A percentile compares a stretch with the other conserved stretches of the same genome.
Conservation (phyloP, 2,888 invertebrate genomes). For the Tanypteryx hageni region DNA sequence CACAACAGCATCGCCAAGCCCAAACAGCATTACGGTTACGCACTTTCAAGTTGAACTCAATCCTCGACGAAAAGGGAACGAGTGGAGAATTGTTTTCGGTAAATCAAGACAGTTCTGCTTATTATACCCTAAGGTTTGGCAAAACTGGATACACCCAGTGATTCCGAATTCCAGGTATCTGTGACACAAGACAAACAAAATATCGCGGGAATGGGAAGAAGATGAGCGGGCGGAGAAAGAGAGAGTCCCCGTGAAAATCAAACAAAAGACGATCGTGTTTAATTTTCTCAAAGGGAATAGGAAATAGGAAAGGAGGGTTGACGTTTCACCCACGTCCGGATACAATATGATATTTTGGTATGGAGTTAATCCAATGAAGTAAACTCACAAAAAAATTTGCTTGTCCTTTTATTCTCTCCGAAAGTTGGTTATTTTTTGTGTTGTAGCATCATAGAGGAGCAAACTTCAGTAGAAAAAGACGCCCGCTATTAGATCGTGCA, state of each 20-base stretch:
- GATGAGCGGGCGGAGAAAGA: background rate
- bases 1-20: background rate
- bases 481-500: no score
- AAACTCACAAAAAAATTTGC: no score
- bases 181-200: slow-evolving; percentile 45
- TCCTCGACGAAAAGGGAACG: no score
- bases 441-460: no score
- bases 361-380: no score
- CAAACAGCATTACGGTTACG: background rate
- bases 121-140: slow-evolving; percentile 15
- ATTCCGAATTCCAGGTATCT: slow-evolving; percentile 16
- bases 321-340: no score
- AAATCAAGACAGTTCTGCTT: slow-evolving; percentile 24
- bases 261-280: background rate
- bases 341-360: no score
- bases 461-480: no score
- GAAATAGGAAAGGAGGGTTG: no score
- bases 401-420: no score
- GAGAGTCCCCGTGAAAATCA: slow-evolving; percentile 27
- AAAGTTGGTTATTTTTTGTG: no score
- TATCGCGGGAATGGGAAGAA: background rate
- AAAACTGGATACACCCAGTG: background rate
- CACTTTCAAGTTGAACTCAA: background rate
- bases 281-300: no score
- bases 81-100: background rate